These are phyloP conservation scores for Iphiclides podalirius DNA, from an alignment of 2,888 invertebrate genomes.

Conservation along the genomic window DNA sequence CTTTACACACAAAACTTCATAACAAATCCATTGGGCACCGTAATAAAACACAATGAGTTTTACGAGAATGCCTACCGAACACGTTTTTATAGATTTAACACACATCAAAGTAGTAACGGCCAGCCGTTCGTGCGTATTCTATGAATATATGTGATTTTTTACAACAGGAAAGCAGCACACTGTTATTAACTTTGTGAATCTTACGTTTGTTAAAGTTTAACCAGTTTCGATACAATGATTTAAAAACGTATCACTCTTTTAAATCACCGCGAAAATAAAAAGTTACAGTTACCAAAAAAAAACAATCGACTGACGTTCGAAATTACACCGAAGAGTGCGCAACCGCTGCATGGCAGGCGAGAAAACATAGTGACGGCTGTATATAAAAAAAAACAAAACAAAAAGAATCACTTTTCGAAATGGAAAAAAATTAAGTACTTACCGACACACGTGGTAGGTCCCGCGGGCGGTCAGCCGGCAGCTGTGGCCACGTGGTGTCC, in stretches of 20 bases:
- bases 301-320: too few relatives aligned
- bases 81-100: slow-evolving; percentile 8
- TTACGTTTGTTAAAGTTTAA: too few relatives aligned
- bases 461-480: slow-evolving; percentile 53
- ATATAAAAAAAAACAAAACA: slow-evolving; percentile 1
- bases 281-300: too few relatives aligned
- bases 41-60: slow-evolving; percentile 16
- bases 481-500: slow-evolving; percentile 50
- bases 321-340: too few relatives aligned
- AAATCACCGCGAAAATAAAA: too few relatives aligned
- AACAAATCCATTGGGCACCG: slow-evolving; percentile 3
- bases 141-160: too few relatives aligned
- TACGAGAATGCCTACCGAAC: slow-evolving; percentile 6
- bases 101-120: slow-evolving; percentile 10
- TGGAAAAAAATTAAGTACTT: slow-evolving; percentile 38
- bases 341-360: too few relatives aligned
- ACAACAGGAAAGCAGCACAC: too few relatives aligned
- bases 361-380: slow-evolving; percentile 14
- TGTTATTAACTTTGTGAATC: too few relatives aligned
- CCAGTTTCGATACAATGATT: too few relatives aligned
- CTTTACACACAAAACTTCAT: slow-evolving; percentile 9
- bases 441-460: slow-evolving; percentile 60
- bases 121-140: slow-evolving; percentile 1
- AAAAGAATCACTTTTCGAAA: slow-evolving; percentile 6
- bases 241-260: too few relatives aligned